These are phyloP conservation scores for Lycia hirtaria DNA, from an alignment of 2,888 invertebrate genomes.

Conservation along the genomic window DNA sequence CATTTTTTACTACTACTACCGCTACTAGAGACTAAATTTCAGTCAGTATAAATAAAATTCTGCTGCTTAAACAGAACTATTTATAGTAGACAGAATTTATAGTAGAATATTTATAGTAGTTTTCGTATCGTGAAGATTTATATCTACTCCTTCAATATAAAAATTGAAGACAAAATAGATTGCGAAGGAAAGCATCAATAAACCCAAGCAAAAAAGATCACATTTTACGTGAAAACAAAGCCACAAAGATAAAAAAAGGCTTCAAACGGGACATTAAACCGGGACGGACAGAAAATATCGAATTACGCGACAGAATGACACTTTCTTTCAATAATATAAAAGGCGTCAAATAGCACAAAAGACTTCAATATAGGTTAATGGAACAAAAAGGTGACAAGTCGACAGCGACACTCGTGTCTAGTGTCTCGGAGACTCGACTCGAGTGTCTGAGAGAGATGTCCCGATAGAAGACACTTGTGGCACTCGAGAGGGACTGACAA, in stretches of 20 bases:
- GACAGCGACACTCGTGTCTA: constrained; percentile 26
- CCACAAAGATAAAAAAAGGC: constrained; percentile 12
- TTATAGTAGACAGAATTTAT: no score
- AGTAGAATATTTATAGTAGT: no score
- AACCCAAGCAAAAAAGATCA: constrained; percentile 4
- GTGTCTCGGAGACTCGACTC: constrained; percentile 19
- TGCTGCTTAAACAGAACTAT: no score
- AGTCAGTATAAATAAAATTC: no score
- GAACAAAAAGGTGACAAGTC: constrained; percentile 34
- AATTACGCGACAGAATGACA: constrained; percentile 24
- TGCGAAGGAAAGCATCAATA: constrained; percentile 2
- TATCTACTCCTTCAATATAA: no score
- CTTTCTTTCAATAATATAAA: constrained; percentile 30
- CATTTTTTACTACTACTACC: no score
- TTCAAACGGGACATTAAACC: constrained; percentile 15
- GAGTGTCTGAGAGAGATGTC: constrained; percentile 30
- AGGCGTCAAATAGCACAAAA: constrained; percentile 30
- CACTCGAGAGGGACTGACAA: constrained; percentile 27
- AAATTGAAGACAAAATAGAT: no score
- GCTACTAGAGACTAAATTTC: no score
- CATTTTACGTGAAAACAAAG: constrained; percentile 4
- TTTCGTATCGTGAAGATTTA: no score
- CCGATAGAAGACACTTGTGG: constrained; percentile 30
- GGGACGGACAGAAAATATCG: constrained; percentile 25
- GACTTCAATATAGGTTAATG: constrained; percentile 33